Evolutionary conservation across 2,113 vertebrate species (phyloP), one percentile per base, ranked within the genome.

Genomic region (Prionailurus bengalensis): DNA sequence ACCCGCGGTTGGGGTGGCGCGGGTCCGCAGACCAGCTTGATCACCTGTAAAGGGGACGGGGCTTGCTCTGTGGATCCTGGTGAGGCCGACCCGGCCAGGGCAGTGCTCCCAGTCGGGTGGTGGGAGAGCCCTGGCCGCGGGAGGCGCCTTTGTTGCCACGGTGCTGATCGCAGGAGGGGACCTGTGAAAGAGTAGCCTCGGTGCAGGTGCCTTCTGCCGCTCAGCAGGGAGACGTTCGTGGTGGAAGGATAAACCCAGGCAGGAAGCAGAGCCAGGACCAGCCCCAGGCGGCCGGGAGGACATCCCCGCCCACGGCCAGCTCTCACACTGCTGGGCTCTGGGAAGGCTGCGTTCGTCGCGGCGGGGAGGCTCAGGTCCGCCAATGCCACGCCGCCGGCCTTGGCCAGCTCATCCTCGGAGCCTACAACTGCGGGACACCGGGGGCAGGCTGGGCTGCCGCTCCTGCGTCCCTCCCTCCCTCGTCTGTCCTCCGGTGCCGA

Each of bases 401-500:
- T 14, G 29, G 29, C 82, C 76, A 13, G 36, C 19, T 19, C 0
- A 0, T 71, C 58, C 68, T 91, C 53, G 51, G 51, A 7, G 31
- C n/a, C 71, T 15, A 11, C 4, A 61, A 16, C 21, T 1, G 4
- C 81, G 76, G 4, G 51, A 21, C 1, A 10, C 23, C 3, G 9
- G 51, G 81, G 58, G 14, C 8, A 23, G 83, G 85, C 29, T 27
- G 70, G 80, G n/a, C n/a, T 21, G 65, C 82, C 68, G 2, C 51
- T 9, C 15, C 70, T 5, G 33, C 0, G 10, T 13, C 21, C 10
- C 39, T 29, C 45, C 9, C 42, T 61, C 39, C 53, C 17, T 68
- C 42, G 10, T 17, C 39, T 12, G 4, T 39, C 14, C 36, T 21
- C 1, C 27, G 1, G 3, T 36, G 23, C 0, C 0, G 39, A 21